Percentiles rank a stretch among this genome's conserved stretches.
These are phyloP conservation scores for Pagetopsis macropterus DNA, from an alignment of 2,797 vertebrate genomes.

Conservation along the genomic window DNA sequence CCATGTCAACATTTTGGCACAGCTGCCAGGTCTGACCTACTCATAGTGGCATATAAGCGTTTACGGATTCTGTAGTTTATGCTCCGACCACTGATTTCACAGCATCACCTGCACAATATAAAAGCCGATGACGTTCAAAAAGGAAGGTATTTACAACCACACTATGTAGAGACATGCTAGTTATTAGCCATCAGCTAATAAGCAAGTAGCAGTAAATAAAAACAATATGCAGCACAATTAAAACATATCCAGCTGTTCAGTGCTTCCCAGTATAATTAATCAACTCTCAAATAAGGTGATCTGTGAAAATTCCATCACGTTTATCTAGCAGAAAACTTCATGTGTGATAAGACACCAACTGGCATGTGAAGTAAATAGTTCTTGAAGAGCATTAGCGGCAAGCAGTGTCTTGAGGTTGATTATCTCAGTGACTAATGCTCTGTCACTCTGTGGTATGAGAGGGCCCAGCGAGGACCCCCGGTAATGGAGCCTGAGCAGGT, in stretches of 20 bases:
- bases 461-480: conserved; percentile 90
- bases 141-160: conserved; percentile 4
- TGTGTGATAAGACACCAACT: conserved; percentile 62
- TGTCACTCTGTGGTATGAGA: conserved; percentile 90
- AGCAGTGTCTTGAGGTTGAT: conserved; percentile 90
- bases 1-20: conserved; percentile 18
- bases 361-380: conserved; percentile 72
- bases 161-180: neutral
- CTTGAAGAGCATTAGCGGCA: conserved; percentile 83
- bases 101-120: neutral
- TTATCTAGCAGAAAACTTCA: conserved; percentile 51
- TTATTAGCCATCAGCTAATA: conserved; percentile 34
- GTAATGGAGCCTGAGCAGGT: conserved; percentile 93
- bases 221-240: conserved; percentile 37
- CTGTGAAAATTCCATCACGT: conserved; percentile 41
- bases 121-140: neutral
- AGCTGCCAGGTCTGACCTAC: conserved; percentile 24
- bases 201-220: conserved; percentile 38
- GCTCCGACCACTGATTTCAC: neutral
- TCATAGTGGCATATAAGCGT: neutral
- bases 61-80: conserved; percentile 8
- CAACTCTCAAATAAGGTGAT: conserved; percentile 52
- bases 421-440: conserved; percentile 95
- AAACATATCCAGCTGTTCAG: conserved; percentile 55
- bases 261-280: conserved; percentile 42